Base-by-base conservation (phyloP, 35 echinoderm and acorn worm species). In the Holothuria glaberrima region DNA sequence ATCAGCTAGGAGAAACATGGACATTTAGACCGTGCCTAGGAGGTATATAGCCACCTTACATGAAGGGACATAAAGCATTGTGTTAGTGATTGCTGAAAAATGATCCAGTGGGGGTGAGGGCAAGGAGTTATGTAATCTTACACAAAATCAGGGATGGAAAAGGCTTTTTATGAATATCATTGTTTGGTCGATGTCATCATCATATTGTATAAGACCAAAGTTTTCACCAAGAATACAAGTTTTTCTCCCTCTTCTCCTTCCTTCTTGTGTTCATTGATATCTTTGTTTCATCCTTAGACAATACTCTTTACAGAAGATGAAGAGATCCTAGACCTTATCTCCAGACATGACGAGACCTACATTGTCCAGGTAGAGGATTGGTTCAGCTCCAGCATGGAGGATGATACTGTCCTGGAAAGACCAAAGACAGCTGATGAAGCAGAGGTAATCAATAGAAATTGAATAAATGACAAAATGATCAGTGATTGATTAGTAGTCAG, bases 231-330 rank as follows among this genome's bases (percentile, higher is more conserved):
- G 14, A 33, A 69, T 69, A 18, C 9, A 21, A 17, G 1, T 69
- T 29, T 69, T 25, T 20, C 9, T 30, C 16, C 6, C 5, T 69
- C 6, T 21, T 17, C 5, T 1, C 24, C 66, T 69, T 21, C 31
- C 66, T 69, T 17, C 9, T 17, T 33, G 25, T 13, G 4, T 6
- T 67, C 14, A 65, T 20, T 74, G 20, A 54, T 0, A 54, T 82
- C 0, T 86, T 71, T 92, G 18, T 71, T 84, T 52, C 30, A 61
- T 64, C 34, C 32, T 48, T 65, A 98, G 95, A 98, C 93, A 13
- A 98, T 98, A 70, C 80, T 98, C 26, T 98, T 98, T 58, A 98
- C 92, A 16, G 93, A 94, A 29, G 95, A 98, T 73, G 95, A 94
- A 74, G 93, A 98, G 4, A 98, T 98, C 60, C 74, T 98, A 18